phyloP scores from a whole-genome alignment of 2,797 vertebrate species.

The Brotula barbata region DNA sequence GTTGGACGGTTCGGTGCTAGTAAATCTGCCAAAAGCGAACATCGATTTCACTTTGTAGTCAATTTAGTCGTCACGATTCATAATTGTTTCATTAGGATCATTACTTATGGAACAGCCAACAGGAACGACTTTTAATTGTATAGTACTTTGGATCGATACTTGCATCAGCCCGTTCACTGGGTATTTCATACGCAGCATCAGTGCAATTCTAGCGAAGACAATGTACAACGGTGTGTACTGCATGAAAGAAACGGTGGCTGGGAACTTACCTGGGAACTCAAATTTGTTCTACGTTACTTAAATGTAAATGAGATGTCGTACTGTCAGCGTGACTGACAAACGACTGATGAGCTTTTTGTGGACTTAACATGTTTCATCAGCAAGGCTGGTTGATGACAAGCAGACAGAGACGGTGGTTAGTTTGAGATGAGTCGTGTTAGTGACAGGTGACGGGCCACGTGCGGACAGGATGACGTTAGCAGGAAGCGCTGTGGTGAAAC shows the following conservation, averaged over 20 bases:
- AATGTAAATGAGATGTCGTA: neutral
- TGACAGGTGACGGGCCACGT: conserved; percentile 1
- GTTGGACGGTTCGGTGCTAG: too few relatives aligned
- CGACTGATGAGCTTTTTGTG: neutral
- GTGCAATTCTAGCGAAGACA: conserved; percentile 36
- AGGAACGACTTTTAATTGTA: neutral
- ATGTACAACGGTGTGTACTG: neutral
- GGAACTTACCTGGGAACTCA: neutral
- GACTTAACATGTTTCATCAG: neutral
- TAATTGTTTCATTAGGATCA: neutral
- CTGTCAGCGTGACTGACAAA: neutral
- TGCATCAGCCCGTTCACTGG: neutral
- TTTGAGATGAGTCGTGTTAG: conserved; percentile 18
- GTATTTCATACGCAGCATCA: neutral
- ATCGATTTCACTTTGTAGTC: neutral
- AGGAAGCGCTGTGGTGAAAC: neutral
- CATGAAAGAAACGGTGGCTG: neutral
- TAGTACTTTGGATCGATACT: neutral
- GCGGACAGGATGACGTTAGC: conserved; percentile 8
- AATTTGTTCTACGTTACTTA: neutral
- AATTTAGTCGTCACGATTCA: neutral
- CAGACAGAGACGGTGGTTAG: conserved; percentile 7
- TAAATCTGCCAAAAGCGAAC: neutral
- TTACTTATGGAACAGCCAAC: neutral
- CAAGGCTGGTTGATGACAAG: neutral